Evolutionary conservation across 2,113 vertebrate species (phyloP).

Genomic region (Coregonus clupeaformis): DNA sequence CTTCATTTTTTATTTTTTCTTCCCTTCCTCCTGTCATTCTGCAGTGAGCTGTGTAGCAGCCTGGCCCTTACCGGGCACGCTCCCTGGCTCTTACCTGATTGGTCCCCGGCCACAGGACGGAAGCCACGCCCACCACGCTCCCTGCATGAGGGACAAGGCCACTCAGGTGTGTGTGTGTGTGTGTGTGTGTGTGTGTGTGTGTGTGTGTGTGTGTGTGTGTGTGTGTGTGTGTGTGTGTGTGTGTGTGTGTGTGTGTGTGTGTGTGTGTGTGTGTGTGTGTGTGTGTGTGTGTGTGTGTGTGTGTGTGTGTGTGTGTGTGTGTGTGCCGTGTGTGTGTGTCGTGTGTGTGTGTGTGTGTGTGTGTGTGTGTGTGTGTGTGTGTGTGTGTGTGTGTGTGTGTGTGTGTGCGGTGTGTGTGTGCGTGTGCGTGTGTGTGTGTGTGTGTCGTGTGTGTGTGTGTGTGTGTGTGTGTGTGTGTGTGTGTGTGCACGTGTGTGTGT

Average conservation of each 20-base stretch:
- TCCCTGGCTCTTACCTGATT: constrained; percentile 89
- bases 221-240: constrained; percentile 63
- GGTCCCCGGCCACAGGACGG: constrained; percentile 97
- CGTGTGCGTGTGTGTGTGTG: neutral
- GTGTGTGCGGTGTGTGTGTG: neutral
- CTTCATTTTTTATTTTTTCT: no score
- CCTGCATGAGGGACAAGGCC: constrained; percentile 96
- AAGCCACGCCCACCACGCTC: constrained; percentile 81
- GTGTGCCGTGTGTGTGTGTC: constrained; percentile 65
- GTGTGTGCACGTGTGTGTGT: constrained; percentile 69
- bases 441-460: neutral
- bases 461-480: constrained; percentile 63
- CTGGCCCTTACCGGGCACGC: constrained; percentile 85
- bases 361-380: constrained; percentile 31
- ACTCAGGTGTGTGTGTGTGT: constrained; percentile 82
- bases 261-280: neutral
- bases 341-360: constrained; percentile 59
- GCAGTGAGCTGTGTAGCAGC: neutral
- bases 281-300: neutral
- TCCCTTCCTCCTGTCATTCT: neutral
- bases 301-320: neutral
- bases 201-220: constrained; percentile 63
- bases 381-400: neutral
- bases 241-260: neutral
- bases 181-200: neutral